Conservation (phyloP, 2,797 vertebrate species). For the Brachyrhaphis roseni region DNA sequence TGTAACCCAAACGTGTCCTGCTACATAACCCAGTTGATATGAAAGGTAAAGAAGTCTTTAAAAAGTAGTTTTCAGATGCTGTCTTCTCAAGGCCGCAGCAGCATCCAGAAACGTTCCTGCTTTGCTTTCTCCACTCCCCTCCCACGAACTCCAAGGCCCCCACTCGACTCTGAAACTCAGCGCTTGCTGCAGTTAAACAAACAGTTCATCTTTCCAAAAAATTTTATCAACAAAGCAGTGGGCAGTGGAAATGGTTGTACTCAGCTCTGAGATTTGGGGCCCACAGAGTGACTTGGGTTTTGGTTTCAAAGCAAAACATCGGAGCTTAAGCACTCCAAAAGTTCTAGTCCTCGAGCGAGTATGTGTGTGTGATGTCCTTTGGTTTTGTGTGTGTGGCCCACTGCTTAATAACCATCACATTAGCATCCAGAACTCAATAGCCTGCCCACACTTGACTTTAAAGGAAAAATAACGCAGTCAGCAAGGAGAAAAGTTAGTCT, state of each 20-base stretch:
- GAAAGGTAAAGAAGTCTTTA: constrained; percentile 40
- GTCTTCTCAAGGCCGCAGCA: constrained; percentile 23
- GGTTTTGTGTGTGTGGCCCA: constrained; percentile 63
- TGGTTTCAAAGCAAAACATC: constrained; percentile 79
- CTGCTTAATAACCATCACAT: constrained; percentile 64
- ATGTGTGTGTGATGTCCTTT: constrained; percentile 21
- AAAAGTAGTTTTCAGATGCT: constrained; percentile 61
- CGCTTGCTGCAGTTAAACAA: constrained; percentile 71
- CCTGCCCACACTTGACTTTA: constrained; percentile 38
- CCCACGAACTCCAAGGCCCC: constrained; percentile 51
- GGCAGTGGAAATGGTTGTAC: constrained; percentile 58
- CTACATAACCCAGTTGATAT: constrained; percentile 35
- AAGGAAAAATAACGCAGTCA: constrained; percentile 46
- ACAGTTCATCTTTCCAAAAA: constrained; percentile 74
- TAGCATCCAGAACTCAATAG: constrained; percentile 64
- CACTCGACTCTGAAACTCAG: constrained; percentile 62
- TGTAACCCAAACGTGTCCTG: neutral
- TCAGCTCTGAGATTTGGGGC: constrained; percentile 69
- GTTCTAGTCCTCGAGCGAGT: constrained; percentile 41
- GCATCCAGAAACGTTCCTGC: constrained; percentile 32
- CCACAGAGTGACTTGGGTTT: constrained; percentile 65
- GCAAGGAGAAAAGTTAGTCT: constrained; percentile 40
- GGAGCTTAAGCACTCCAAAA: constrained; percentile 49
- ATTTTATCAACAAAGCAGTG: constrained; percentile 68
- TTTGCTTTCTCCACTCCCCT: constrained; percentile 11